phyloP scores from a whole-genome alignment of 35 echinoderm and acorn worm species.

The Strongylocentrotus purpuratus region DNA sequence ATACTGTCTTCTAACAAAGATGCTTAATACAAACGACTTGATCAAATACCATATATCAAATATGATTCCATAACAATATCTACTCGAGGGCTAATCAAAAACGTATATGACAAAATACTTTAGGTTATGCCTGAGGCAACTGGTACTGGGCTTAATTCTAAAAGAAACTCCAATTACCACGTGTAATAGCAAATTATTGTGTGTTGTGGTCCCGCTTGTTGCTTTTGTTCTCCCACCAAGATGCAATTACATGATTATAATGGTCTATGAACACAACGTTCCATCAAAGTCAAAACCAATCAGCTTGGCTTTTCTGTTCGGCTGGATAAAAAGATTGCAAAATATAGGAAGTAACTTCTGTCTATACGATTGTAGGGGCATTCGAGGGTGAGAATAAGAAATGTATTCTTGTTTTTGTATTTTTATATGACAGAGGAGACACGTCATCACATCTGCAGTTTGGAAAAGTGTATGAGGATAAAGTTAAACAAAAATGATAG shows the following conservation, averaged over 20 bases:
- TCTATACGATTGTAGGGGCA: not conserved
- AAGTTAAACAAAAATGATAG: too few relatives aligned
- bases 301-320: not conserved
- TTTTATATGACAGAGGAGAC: not conserved
- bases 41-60: not conserved
- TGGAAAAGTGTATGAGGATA: too few relatives aligned
- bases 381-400: not conserved
- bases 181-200: not conserved
- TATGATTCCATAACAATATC: not conserved
- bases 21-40: not conserved
- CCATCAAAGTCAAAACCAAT: not conserved
- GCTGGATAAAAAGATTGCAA: not conserved
- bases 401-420: not conserved
- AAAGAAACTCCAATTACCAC: slow-evolving; percentile 9
- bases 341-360: not conserved
- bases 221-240: not conserved
- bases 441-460: not conserved
- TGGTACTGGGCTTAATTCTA: not conserved
- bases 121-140: not conserved
- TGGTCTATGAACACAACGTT: slow-evolving; percentile 16
- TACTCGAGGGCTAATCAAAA: not conserved
- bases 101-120: not conserved
- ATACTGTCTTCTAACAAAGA: not conserved
- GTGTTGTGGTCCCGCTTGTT: not conserved
- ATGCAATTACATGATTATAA: slow-evolving; percentile 19